Evolutionary conservation across 92 coral and sea anemone species (phyloP), one percentile per base, ranked within the genome.

Genomic region (Metridium senile): DNA sequence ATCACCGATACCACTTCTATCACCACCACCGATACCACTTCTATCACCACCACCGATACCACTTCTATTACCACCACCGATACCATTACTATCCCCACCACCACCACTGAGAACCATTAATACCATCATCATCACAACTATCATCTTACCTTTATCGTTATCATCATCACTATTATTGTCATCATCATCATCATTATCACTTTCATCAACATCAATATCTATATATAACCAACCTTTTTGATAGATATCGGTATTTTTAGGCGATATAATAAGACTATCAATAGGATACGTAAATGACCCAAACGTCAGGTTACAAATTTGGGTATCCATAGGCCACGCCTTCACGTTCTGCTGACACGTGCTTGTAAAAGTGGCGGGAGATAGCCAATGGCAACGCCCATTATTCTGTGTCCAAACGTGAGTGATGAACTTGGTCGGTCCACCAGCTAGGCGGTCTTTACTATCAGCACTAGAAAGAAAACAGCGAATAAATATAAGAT

Each of bases 251-350:
- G n/a, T n/a, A n/a, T n/a, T n/a, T n/a, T n/a, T n/a, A n/a, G n/a
- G n/a, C n/a, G n/a, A n/a, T 39, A 39, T 39, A 6, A 4, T 39
- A 39, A 39, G 49, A 13, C 8, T 4, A 39, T 6, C 49, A 13
- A 43, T 31, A 22, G 83, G 71, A 61, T 84, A 85, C 0, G 89
- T 74, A 64, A 32, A 81, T 10, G 93, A 88, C 0, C 86, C 86
- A 59, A 88, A 88, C 39, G 81, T 78, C 31, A 88, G 82, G 49
- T 9, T 49, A 52, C 93, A 88, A 0, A 18, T 27, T 74, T 88
- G 93, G 16, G 31, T 47, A 69, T 88, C 93, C 66, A 88, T 74
- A 3, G 93, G 93, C 93, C 93, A 88, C 18, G 76, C 16, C 58
- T 58, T 58, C 10, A 88, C 70, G 22, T 62, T 25, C 72, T 84